These are phyloP conservation scores for Vombatus ursinus DNA, from an alignment of 2,113 vertebrate genomes.

Conservation along the genomic window DNA sequence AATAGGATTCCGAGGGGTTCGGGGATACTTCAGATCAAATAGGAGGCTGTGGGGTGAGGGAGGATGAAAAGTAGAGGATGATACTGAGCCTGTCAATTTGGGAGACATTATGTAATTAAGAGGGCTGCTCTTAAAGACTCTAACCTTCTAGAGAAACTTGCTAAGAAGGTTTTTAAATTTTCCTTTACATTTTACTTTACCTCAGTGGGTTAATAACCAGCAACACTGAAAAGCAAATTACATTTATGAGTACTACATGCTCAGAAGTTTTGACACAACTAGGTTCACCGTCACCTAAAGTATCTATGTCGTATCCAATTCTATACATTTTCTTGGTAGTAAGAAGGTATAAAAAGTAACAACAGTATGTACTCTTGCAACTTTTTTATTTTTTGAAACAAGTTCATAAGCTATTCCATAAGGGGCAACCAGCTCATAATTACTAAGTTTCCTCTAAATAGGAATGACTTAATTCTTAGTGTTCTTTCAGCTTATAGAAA, in stretches of 20 bases:
- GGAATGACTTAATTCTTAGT: background rate
- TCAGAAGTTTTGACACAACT: conserved; percentile 24
- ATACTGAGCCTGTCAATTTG: background rate
- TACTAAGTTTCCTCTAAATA: background rate
- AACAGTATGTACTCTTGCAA: background rate
- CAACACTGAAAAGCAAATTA: conserved; percentile 5
- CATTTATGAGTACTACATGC: conserved; percentile 20
- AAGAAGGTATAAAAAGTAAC: background rate
- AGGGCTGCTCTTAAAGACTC: conserved; percentile 16
- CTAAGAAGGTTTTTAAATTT: conserved; percentile 20
- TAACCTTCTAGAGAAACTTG: background rate
- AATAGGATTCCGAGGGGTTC: background rate
- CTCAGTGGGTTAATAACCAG: conserved; percentile 23
- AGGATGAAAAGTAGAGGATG: background rate
- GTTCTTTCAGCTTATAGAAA: background rate
- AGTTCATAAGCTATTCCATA: background rate
- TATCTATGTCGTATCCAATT: background rate
- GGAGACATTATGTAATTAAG: background rate
- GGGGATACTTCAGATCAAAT: background rate
- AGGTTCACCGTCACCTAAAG: background rate
- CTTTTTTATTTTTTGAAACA: background rate
- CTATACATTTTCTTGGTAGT: background rate
- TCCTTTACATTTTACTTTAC: conserved; percentile 6
- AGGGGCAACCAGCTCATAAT: background rate
- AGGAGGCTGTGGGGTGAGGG: background rate